A percentile compares a stretch with the other conserved stretches of the same genome.
These are phyloP conservation scores for Malurus alboscapulatus DNA, from an alignment of 2,113 vertebrate species.

Conservation along the genomic window DNA sequence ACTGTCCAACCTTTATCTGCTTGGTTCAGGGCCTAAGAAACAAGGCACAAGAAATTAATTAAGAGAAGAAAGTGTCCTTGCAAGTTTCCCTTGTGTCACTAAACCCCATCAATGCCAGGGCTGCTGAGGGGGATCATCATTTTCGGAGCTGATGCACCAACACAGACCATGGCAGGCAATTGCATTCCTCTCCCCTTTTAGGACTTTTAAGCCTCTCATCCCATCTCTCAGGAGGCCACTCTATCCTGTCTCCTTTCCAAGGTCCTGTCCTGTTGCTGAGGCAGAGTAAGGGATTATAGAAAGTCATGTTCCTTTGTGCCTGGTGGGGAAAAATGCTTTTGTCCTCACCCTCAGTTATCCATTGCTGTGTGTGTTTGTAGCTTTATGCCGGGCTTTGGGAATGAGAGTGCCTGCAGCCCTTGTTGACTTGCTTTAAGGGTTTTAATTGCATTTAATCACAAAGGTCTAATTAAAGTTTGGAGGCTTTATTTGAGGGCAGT, in stretches of 20 bases:
- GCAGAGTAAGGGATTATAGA: not conserved
- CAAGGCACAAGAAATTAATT: not conserved
- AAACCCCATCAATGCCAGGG: not conserved
- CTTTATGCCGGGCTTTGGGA: not conserved
- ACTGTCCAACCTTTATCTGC: not conserved
- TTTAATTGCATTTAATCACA: slow-evolving; percentile 21
- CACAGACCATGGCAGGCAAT: not conserved
- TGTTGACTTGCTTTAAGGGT: not conserved
- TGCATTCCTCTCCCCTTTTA: not conserved
- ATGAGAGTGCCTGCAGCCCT: not conserved
- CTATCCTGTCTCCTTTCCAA: not conserved
- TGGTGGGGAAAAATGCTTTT: not conserved
- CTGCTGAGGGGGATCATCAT: fast-evolving
- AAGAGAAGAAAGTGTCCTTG: not conserved
- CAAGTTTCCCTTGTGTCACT: not conserved
- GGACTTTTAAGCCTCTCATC: not conserved
- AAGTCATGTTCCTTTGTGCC: not conserved
- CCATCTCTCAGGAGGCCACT: not conserved
- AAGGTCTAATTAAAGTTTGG: slow-evolving; percentile 46
- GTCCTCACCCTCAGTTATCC: not conserved
- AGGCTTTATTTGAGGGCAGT: slow-evolving; percentile 12
- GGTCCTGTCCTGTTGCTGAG: not conserved
- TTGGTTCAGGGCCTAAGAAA: not conserved
- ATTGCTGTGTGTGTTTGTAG: not conserved
- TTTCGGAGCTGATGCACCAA: not conserved